phyloP scores from a whole-genome alignment of 2,797 vertebrate species.

The Cephalopachus bancanus region DNA sequence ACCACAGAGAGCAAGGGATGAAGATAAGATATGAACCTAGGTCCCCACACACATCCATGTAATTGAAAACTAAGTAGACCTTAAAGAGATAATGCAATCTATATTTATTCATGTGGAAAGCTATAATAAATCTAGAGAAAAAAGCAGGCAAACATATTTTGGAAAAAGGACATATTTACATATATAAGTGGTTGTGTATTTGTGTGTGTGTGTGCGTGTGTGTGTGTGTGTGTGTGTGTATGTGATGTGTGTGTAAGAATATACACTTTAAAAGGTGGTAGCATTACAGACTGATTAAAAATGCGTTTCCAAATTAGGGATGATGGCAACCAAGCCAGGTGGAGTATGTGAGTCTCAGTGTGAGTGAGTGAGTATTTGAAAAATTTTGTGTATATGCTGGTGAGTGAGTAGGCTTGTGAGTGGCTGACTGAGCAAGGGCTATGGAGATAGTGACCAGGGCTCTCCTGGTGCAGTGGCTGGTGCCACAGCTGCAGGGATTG shows the following conservation, averaged over 20 bases:
- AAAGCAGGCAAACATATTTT: not conserved
- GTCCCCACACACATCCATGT: not conserved
- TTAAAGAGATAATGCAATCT: not conserved
- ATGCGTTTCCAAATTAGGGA: not conserved
- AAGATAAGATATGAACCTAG: not conserved
- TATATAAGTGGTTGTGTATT: not conserved
- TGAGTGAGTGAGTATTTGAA: no score
- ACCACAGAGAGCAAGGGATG: not conserved
- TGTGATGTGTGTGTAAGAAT: not conserved
- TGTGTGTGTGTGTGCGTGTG: not conserved
- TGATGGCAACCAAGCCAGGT: no score
- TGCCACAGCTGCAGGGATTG: no score
- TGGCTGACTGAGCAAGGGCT: no score
- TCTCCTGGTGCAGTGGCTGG: no score
- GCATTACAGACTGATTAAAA: not conserved
- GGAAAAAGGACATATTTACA: not conserved
- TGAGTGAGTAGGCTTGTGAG: no score
- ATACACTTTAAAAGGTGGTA: not conserved
- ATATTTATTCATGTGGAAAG: not conserved
- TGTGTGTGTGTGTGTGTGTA: no score
- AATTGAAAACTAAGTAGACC: not conserved
- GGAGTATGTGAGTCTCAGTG: no score
- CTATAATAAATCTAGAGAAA: not conserved
- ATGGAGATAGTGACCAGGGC: no score
- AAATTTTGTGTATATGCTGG: no score